A percentile compares a stretch with the other conserved stretches of the same genome.
Evolutionary conservation across 2,888 invertebrate species (phyloP).

Genomic region (Clepsis dumicolana): DNA sequence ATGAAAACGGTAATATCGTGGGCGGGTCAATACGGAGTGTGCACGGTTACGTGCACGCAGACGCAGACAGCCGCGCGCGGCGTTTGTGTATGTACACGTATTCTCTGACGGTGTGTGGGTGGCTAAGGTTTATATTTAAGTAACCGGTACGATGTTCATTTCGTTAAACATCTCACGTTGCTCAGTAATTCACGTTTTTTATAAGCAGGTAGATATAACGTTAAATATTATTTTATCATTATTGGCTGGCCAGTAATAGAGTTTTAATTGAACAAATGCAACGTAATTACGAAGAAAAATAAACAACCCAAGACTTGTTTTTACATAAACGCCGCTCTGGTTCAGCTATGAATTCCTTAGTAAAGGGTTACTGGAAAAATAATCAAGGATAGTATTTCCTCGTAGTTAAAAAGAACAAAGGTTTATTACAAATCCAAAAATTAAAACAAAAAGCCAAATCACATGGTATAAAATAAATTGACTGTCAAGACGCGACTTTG

Average conservation of each 20-base stretch:
- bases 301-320: background rate
- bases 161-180: slow-evolving; percentile 65
- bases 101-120: slow-evolving; percentile 65
- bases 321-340: background rate
- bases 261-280: slow-evolving; percentile 5
- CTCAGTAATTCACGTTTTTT: slow-evolving; percentile 40
- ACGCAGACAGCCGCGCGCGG: slow-evolving; percentile 61
- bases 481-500: slow-evolving; percentile 52
- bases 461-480: slow-evolving; percentile 66
- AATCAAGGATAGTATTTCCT: background rate
- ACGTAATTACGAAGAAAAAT: background rate
- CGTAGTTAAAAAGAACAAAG: background rate
- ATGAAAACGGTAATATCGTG: slow-evolving; percentile 45
- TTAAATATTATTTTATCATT: background rate
- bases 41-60: slow-evolving; percentile 68
- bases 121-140: slow-evolving; percentile 78
- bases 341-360: background rate
- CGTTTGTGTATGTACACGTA: slow-evolving; percentile 38
- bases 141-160: slow-evolving; percentile 69
- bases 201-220: slow-evolving; percentile 11
- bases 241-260: background rate
- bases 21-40: slow-evolving; percentile 48
- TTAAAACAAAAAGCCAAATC: slow-evolving; percentile 60
- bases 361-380: background rate
- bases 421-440: background rate